A percentile compares a stretch with the other conserved stretches of the same genome.
Conservation (phyloP, 2,797 vertebrate genomes). For the Carcharodon carcharias region DNA sequence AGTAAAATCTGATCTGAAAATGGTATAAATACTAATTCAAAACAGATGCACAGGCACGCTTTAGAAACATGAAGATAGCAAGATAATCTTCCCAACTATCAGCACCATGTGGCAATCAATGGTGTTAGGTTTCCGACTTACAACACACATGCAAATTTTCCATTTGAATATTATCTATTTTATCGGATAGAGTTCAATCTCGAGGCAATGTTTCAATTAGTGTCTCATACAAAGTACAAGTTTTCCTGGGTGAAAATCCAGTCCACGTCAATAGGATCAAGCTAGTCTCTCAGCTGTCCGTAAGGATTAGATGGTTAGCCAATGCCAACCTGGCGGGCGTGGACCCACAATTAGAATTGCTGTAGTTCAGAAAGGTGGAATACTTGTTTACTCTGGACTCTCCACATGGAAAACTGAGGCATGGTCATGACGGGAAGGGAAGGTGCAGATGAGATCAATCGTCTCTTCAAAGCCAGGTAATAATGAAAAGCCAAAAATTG, state of each 20-base stretch:
- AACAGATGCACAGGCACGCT: conserved; percentile 38
- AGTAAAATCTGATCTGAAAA: conserved; percentile 34
- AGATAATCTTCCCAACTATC: not conserved
- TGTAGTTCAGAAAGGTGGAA: not conserved
- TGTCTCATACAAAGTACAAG: not conserved
- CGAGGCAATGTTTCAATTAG: not conserved
- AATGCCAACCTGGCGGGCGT: not conserved
- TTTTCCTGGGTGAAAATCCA: not conserved
- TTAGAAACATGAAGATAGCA: not conserved
- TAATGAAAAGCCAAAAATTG: not conserved
- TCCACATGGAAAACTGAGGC: too few species aligned
- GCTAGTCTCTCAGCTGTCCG: not conserved
- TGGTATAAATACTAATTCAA: conserved; percentile 40
- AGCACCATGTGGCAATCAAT: not conserved
- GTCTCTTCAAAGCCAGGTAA: not conserved
- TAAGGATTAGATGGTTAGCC: not conserved
- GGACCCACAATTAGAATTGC: not conserved
- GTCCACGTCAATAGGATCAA: not conserved
- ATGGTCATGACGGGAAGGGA: not conserved
- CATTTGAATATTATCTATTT: not conserved
- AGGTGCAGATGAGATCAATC: not conserved
- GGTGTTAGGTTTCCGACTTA: not conserved
- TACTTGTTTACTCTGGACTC: not conserved
- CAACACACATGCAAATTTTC: not conserved
- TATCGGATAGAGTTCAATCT: not conserved